Base-by-base conservation (phyloP, 2,888 invertebrate species). In the Parnassius glacialis region DNA sequence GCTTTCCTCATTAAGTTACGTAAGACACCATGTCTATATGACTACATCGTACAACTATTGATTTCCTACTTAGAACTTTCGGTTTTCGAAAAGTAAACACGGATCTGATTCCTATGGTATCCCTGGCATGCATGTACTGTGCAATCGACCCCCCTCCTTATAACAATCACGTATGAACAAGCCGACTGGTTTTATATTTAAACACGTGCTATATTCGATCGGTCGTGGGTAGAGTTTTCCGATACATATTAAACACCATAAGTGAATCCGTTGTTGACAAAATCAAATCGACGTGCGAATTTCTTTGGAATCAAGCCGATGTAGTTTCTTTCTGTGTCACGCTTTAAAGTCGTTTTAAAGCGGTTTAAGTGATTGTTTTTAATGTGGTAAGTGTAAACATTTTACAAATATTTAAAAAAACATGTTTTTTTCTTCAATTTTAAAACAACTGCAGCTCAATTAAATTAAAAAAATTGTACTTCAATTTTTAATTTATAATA, bases 51-150 rank as follows among this genome's bases (percentile, higher is more conserved):
- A 57, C 47, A 63, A 45, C 56, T 57, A 34, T 34, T 68, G 67
- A 84, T 83, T 87, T 84, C 83, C 83, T 83, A 83, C 78, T 84
- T 85, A 88, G 87, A 87, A 86, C 79, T 87, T 88, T 88, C 80
- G 82, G 76, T 83, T 87, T 85, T 86, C 80, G 79, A 74, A 80
- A 80, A 80, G 75, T 66, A 66, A 64, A 74, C 72, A 74, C 73
- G 82, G 76, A 81, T 80, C 78, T 75, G 81, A 87, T 90, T 90
- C 87, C 87, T 89, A 84, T 79, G 85, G 70, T 79, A 76, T 76
- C 81, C 84, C 84, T 76, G 75, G 70, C 70, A 74, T 74, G 71
- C 72, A 70, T 64, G 64, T 58, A 56, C 61, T 59, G 62, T 67
- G 66, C 70, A 70, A 66, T 62, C 69, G 68, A 68, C 79, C 79